Evolutionary conservation across 2,888 invertebrate genomes (phyloP).

Genomic region (Rhagonycha lutea): DNA sequence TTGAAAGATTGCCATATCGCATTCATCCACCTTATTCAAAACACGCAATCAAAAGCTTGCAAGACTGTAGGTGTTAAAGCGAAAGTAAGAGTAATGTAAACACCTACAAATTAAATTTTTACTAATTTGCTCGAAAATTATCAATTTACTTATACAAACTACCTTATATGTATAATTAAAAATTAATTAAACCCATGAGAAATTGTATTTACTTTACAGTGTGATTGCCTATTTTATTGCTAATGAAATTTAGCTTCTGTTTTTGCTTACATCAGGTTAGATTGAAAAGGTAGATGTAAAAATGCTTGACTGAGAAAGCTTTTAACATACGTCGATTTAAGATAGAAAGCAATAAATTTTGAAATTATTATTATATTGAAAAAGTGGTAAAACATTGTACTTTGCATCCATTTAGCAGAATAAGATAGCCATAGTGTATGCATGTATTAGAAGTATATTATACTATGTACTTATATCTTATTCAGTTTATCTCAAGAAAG

Average conservation of each 20-base stretch:
- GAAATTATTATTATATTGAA: slow-evolving; percentile 18
- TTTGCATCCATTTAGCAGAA: slow-evolving; percentile 40
- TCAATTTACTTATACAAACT: not conserved
- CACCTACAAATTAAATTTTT: slow-evolving; percentile 1
- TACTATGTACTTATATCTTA: slow-evolving; percentile 42
- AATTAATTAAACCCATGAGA: not conserved
- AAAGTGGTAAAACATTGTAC: slow-evolving; percentile 28
- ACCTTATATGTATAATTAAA: not conserved
- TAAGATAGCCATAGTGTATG: slow-evolving; percentile 51
- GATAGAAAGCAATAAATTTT: slow-evolving; percentile 47
- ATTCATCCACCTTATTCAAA: slow-evolving; percentile 35
- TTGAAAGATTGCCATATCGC: slow-evolving; percentile 34
- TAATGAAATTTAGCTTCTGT: not conserved
- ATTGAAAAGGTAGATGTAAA: not conserved
- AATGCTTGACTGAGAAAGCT: slow-evolving; percentile 14
- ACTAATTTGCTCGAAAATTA: not conserved
- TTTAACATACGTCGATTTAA: slow-evolving; percentile 27
- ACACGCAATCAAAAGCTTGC: slow-evolving; percentile 16
- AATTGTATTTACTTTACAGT: not conserved
- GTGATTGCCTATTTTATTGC: not conserved
- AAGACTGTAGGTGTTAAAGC: slow-evolving; percentile 5
- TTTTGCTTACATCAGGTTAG: not conserved
- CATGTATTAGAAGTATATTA: slow-evolving; percentile 49
- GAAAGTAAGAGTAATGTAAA: slow-evolving; percentile 9
- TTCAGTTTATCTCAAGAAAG: slow-evolving; percentile 53